Conservation (phyloP, 1,140 invertebrate species). For the Wiebesia pumilae region DNA sequence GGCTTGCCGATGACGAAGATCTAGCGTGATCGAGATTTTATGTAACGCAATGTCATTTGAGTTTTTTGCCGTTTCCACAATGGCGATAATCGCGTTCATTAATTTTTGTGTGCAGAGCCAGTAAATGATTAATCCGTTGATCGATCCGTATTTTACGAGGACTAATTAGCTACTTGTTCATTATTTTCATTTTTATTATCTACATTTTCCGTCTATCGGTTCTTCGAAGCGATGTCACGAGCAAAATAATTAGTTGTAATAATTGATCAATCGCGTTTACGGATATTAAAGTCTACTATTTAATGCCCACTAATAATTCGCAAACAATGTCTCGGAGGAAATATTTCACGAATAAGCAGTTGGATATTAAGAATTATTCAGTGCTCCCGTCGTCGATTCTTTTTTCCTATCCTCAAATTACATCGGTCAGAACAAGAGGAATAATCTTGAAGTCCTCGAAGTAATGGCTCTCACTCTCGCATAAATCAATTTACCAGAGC, state of each 20-base stretch:
- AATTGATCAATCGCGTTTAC: neutral
- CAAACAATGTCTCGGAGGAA: neutral
- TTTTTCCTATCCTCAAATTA: constrained; percentile 46
- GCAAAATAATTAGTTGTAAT: neutral
- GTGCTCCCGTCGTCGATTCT: neutral
- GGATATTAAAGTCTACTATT: neutral
- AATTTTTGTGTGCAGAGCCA: neutral
- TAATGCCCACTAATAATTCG: neutral
- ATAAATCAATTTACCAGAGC: constrained; percentile 47
- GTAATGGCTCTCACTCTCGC: constrained; percentile 47
- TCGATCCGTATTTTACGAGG: neutral
- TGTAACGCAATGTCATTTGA: neutral
- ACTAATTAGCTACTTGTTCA: neutral
- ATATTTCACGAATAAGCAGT: neutral
- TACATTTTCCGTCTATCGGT: neutral
- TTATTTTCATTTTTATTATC: neutral
- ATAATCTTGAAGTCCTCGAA: constrained; percentile 10
- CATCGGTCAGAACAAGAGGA: constrained; percentile 36
- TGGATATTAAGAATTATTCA: neutral
- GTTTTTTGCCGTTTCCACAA: neutral
- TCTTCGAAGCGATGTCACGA: neutral
- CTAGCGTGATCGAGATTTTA: neutral
- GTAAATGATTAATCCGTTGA: neutral
- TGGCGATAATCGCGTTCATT: neutral
- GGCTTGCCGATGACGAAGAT: neutral